Evolutionary conservation across 2,888 invertebrate genomes (phyloP).

Genomic region (Ectemnius cavifrons): DNA sequence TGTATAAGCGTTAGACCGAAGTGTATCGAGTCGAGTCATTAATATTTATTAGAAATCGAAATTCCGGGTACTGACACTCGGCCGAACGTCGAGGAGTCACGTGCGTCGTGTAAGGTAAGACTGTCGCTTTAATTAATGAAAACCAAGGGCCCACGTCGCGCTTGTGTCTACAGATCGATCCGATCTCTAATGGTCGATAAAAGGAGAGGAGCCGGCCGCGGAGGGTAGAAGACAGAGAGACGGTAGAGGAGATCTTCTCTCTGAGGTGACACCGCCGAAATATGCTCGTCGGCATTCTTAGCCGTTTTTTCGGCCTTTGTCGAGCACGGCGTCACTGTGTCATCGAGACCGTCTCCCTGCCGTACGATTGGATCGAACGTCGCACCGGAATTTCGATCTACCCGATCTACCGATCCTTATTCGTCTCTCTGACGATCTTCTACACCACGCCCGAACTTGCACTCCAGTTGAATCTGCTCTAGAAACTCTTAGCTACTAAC

Average conservation of each 20-base stretch:
- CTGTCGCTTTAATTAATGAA: constrained; percentile 2
- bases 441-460: background rate
- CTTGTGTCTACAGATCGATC: constrained; percentile 4
- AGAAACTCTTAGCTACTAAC: no score
- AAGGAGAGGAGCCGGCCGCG: background rate
- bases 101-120: background rate
- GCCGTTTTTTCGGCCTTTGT: constrained; percentile 75
- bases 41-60: no score
- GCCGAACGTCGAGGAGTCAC: no score
- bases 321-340: constrained; percentile 72
- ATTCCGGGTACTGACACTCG: no score
- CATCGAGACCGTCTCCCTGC: constrained; percentile 62
- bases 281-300: constrained; percentile 74
- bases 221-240: constrained; percentile 35
- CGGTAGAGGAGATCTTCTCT: constrained; percentile 28
- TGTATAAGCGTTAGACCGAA: no score
- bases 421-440: constrained; percentile 21
- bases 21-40: no score
- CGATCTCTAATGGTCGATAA: constrained; percentile 9
- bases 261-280: constrained; percentile 75
- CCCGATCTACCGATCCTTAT: constrained; percentile 27
- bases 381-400: constrained; percentile 32
- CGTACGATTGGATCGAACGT: constrained; percentile 50
- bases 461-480: background rate
- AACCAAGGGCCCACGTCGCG: background rate